A percentile compares a stretch with the other conserved stretches of the same genome.
Evolutionary conservation across 2,113 vertebrate genomes (phyloP).

Genomic region (Numenius arquata): DNA sequence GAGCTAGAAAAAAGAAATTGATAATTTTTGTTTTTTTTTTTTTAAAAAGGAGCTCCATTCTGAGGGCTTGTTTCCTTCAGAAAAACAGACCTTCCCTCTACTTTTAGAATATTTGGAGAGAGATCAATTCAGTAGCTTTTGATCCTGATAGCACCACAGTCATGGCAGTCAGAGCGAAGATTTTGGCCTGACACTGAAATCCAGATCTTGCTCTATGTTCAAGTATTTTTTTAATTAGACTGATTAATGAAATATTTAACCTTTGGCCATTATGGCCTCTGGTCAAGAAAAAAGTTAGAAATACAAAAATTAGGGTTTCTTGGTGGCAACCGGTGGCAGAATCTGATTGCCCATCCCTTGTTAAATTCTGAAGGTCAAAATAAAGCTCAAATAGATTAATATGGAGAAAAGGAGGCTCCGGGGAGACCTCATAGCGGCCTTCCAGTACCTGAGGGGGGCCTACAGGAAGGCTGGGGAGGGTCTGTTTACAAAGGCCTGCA

Average conservation of each 20-base stretch:
- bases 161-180: background rate
- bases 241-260: background rate
- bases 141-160: background rate
- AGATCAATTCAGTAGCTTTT: background rate
- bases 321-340: background rate
- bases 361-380: background rate
- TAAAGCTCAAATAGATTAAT: background rate
- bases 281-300: background rate
- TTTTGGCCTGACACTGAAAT: background rate
- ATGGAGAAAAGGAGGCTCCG: no score
- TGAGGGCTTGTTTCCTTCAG: background rate
- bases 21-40: background rate
- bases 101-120: background rate
- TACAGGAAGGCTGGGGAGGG: no score
- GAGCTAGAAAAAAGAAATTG: background rate
- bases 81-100: background rate
- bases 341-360: background rate
- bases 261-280: background rate
- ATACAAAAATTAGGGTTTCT: background rate
- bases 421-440: no score
- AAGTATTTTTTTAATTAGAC: background rate
- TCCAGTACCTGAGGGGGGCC: no score
- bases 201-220: background rate
- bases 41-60: background rate
- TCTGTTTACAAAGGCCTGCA: no score